phyloP scores from a whole-genome alignment of 2,113 vertebrate genomes.

The Octodon degus region DNA sequence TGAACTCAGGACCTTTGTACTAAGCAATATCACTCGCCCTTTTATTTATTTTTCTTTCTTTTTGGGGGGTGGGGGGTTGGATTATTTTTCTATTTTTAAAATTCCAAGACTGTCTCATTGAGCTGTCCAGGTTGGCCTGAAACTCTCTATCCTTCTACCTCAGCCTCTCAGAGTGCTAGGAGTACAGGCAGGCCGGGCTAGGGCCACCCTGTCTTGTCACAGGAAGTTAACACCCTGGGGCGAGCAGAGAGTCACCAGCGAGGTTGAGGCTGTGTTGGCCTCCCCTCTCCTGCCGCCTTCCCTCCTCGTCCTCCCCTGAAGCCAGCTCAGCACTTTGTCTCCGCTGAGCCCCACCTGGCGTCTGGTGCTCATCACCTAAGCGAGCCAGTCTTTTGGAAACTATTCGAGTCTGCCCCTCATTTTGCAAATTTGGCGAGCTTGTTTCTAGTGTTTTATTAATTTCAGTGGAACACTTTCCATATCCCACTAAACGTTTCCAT shows the following conservation, averaged over 20 bases:
- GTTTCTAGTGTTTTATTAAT: slow-evolving; percentile 66
- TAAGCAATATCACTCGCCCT: background rate
- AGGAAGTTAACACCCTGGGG: no score
- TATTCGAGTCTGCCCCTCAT: background rate
- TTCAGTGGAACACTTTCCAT: slow-evolving; percentile 48
- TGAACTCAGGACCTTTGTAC: background rate
- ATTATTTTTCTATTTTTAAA: background rate
- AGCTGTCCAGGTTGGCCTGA: background rate
- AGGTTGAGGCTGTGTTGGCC: background rate
- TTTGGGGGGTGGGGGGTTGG: no score
- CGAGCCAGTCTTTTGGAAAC: slow-evolving; percentile 33
- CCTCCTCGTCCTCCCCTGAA: slow-evolving; percentile 11
- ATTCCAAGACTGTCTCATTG: background rate
- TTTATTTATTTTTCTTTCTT: background rate
- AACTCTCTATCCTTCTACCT: background rate
- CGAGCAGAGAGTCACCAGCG: accelerated
- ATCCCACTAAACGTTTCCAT: slow-evolving; percentile 27
- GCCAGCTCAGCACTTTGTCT: slow-evolving; percentile 49
- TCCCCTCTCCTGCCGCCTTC: no score
- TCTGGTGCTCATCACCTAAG: slow-evolving; percentile 68
- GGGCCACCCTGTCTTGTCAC: background rate
- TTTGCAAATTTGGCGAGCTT: slow-evolving; percentile 36
- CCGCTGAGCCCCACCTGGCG: background rate
- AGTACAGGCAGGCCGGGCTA: background rate
- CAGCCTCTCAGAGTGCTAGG: background rate